Conservation (phyloP, 2,888 invertebrate species). For the Crepidodera aurea region DNA sequence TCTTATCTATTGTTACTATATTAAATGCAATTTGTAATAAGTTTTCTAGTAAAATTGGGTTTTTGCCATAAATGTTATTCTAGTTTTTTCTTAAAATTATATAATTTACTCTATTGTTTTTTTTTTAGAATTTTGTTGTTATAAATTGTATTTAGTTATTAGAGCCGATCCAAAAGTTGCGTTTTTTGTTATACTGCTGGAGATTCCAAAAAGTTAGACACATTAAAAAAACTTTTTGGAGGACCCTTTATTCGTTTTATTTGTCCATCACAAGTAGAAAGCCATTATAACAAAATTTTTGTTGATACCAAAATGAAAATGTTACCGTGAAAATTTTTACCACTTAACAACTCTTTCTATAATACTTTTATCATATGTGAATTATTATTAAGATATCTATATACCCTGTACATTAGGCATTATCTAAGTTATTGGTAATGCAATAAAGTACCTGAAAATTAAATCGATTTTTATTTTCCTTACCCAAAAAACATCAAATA, state of each 20-base stretch:
- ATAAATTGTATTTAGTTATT: slow-evolving; percentile 20
- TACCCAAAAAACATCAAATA: background rate
- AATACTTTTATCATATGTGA: slow-evolving; percentile 49
- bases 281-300: slow-evolving; percentile 30
- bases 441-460: slow-evolving; percentile 61
- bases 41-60: slow-evolving; percentile 21
- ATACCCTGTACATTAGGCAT: slow-evolving; percentile 56
- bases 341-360: slow-evolving; percentile 45
- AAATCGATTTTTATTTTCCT: slow-evolving; percentile 13
- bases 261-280: background rate
- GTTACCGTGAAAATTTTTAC: slow-evolving; percentile 55
- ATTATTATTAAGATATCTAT: slow-evolving; percentile 49
- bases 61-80: slow-evolving; percentile 28
- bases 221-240: background rate
- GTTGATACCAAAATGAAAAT: slow-evolving; percentile 54
- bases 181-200: slow-evolving; percentile 13
- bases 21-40: slow-evolving; percentile 26
- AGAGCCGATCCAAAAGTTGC: slow-evolving; percentile 19
- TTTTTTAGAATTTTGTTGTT: slow-evolving; percentile 24
- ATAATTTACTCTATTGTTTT: slow-evolving; percentile 20
- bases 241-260: background rate
- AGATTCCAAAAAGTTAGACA: background rate
- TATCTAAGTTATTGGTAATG: slow-evolving; percentile 56
- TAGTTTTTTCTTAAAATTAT: slow-evolving; percentile 21
- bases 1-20: slow-evolving; percentile 26